Evolutionary conservation across 1,140 invertebrate genomes (phyloP).

Genomic region (Aphaenogaster ashmeadi): DNA sequence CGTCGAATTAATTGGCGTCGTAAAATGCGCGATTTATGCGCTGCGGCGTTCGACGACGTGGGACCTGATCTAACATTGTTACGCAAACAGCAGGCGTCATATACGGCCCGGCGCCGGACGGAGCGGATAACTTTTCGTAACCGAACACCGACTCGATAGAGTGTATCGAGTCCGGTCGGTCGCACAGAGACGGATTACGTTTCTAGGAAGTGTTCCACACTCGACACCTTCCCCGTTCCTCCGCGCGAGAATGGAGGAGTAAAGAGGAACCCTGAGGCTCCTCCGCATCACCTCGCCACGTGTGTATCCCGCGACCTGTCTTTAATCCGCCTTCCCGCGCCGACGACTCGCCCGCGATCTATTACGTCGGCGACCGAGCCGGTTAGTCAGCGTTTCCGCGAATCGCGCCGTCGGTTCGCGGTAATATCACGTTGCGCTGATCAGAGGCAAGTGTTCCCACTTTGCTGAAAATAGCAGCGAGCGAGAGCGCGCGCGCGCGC

Average conservation of each 20-base stretch:
- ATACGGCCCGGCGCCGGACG: constrained; percentile 31
- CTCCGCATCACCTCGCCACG: background rate
- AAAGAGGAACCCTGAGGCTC: background rate
- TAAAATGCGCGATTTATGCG: constrained; percentile 25
- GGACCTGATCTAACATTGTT: constrained; percentile 49
- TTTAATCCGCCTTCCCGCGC: constrained; percentile 15
- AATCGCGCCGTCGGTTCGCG: constrained; percentile 42
- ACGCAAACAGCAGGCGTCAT: constrained; percentile 38
- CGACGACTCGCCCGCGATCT: constrained; percentile 46
- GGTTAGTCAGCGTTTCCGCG: constrained; percentile 63
- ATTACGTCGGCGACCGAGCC: constrained; percentile 39
- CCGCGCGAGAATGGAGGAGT: background rate
- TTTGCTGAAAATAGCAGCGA: constrained; percentile 43
- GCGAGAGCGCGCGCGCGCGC: background rate
- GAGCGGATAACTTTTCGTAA: constrained; percentile 70
- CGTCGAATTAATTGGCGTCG: constrained; percentile 25
- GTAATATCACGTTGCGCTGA: constrained; percentile 45
- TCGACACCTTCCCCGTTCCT: background rate
- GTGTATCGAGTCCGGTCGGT: constrained; percentile 27
- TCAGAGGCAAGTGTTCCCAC: constrained; percentile 21
- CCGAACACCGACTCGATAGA: constrained; percentile 61
- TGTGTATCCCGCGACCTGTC: background rate
- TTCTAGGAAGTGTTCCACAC: constrained; percentile 68
- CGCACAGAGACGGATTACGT: constrained; percentile 51
- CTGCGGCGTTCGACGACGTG: background rate